Evolutionary conservation across 2,888 invertebrate species (phyloP), one percentile per base, ranked within the genome.

Genomic region (Yponomeuta evonymella): DNA sequence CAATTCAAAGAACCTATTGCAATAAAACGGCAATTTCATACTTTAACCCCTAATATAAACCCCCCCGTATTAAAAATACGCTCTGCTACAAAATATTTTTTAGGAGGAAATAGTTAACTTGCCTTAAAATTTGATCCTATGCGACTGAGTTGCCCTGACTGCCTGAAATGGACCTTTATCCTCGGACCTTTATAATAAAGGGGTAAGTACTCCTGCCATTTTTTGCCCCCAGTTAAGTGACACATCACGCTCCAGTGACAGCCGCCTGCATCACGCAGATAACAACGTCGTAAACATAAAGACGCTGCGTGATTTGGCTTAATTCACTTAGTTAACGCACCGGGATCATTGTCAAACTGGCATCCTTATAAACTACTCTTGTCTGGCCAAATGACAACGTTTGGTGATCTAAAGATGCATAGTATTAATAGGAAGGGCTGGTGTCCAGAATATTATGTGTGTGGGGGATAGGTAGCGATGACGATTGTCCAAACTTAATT

Each of bases 401-500:
- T 15, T 58, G 51, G 51, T 58, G 51, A 58, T 15, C 51, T 15
- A 15, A 15, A 58, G 15, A 58, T 15, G 4, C 15, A 58, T 58
- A 15, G 51, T 15, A 58, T 15, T 12, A 58, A 1, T 58, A 8
- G 2, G 51, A 58, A 58, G 51, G 51, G 2, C 5, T 58, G 15
- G 51, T 58, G 51, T 12, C 51, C 15, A 15, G 51, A 58, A 58
- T 15, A 58, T 12, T 12, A 15, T 58, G 51, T 58, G 15, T 15
- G 8, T 5, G 3, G 51, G 1, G 3, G 15, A 3, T 58, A 58
- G 51, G 51, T 15, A 78, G 79, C 82, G 75, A 82, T 81, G 87
- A 87, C 86, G 84, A 90, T 90, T 87, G 87, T 85, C 88, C 82
- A 86, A 91, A 91, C 90, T 90, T 91, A 90, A 92, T 92, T 89